A percentile compares a stretch with the other conserved stretches of the same genome.
Conservation (phyloP, 2,888 invertebrate species). For the Melanotus villosus region DNA sequence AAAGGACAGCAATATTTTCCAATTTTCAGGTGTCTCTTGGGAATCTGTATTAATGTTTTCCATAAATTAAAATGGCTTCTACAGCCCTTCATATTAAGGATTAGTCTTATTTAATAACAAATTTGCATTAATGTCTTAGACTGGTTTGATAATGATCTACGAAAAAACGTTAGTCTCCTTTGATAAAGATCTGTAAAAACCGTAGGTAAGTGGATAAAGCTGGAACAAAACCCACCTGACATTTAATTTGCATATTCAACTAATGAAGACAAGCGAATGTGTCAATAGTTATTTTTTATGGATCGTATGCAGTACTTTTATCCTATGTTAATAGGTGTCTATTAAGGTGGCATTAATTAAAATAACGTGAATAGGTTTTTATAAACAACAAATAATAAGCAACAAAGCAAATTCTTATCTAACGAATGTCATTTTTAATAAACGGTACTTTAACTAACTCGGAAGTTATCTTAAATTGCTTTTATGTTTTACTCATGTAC, state of each 20-base stretch:
- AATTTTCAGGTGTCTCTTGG: conserved; percentile 1
- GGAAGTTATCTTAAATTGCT: no score
- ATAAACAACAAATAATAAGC: no score
- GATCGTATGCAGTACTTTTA: not conserved
- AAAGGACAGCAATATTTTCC: not conserved
- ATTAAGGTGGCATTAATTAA: not conserved
- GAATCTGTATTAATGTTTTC: not conserved
- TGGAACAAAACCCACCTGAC: conserved; percentile 32
- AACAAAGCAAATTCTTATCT: no score
- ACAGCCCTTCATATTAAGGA: not conserved
- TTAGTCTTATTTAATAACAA: no score
- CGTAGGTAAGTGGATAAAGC: conserved; percentile 28
- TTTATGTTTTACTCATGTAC: no score
- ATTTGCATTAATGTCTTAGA: conserved; percentile 20
- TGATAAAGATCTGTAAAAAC: conserved; percentile 30
- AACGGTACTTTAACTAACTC: no score
- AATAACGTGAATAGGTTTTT: no score
- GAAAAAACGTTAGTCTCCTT: conserved; percentile 23
- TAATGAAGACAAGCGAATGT: conserved; percentile 34
- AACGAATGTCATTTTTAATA: no score
- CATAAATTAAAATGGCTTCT: not conserved
- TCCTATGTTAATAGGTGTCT: not conserved
- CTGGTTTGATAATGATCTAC: conserved; percentile 24
- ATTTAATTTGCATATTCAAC: conserved; percentile 33
- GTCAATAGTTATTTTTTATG: conserved; percentile 15